These are phyloP conservation scores for Atlantisia rogersi DNA, from an alignment of 2,113 vertebrate genomes.

Conservation along the genomic window DNA sequence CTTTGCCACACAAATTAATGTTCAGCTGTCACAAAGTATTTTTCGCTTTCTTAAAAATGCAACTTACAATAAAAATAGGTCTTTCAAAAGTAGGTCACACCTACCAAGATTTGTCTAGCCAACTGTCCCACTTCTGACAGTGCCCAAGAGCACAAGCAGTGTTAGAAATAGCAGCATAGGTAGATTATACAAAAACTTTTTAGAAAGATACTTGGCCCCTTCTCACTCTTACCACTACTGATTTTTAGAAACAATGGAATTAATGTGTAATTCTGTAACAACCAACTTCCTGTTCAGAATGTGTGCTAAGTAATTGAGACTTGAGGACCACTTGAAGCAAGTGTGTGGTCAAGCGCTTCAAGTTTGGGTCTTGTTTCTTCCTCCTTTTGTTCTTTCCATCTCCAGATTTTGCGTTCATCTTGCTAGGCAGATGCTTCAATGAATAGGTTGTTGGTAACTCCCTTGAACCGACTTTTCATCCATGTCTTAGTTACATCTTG, in stretches of 20 bases:
- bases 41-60: constrained; percentile 32
- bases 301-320: neutral
- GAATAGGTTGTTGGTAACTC: neutral
- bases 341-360: neutral
- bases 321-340: neutral
- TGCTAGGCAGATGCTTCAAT: neutral
- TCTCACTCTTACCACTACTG: neutral
- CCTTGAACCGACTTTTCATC: neutral
- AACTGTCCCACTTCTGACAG: constrained; percentile 23
- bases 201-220: neutral
- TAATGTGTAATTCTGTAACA: neutral
- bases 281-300: neutral
- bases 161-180: neutral
- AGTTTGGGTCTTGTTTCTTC: neutral
- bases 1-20: neutral
- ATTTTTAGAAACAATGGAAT: neutral
- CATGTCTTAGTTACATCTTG: neutral
- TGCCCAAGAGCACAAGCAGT: neutral
- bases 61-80: constrained; percentile 36
- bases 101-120: constrained; percentile 4
- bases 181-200: neutral
- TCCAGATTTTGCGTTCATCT: neutral
- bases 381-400: neutral
- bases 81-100: constrained; percentile 36
- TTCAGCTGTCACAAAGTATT: constrained; percentile 46